These are phyloP conservation scores for Odontothrips loti DNA, from an alignment of 2,888 invertebrate species.

Conservation along the genomic window DNA sequence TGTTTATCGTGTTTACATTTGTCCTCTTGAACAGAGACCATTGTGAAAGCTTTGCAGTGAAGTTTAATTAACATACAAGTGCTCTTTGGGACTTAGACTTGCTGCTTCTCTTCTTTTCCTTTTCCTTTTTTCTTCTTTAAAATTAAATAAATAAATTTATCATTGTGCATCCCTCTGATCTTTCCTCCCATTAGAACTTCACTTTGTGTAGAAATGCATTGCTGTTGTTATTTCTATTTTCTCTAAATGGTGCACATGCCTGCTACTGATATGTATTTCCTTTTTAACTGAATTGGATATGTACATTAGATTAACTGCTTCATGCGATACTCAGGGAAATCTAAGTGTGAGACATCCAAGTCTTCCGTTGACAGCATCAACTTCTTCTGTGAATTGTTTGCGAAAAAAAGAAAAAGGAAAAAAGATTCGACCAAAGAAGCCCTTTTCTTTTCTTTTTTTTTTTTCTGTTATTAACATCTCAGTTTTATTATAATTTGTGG, in stretches of 20 bases:
- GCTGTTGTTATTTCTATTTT: conserved; percentile 16
- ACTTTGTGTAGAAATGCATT: conserved; percentile 30
- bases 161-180: conserved; percentile 37
- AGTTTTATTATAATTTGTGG: neutral
- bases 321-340: conserved; percentile 1
- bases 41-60: conserved; percentile 35
- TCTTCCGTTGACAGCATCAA: conserved; percentile 6
- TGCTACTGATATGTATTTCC: neutral
- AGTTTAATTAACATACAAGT: conserved; percentile 12
- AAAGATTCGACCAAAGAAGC: neutral
- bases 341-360: neutral
- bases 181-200: conserved; percentile 10
- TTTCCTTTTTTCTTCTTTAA: conserved; percentile 37
- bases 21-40: conserved; percentile 35
- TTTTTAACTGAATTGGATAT: conserved; percentile 10
- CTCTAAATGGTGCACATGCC: conserved; percentile 7
- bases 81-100: conserved; percentile 22
- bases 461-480: neutral
- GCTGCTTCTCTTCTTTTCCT: conserved; percentile 36
- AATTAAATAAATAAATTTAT: conserved; percentile 48
- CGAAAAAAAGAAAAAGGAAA: neutral
- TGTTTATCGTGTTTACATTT: conserved; percentile 30
- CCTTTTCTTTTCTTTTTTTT: conserved; percentile 12
- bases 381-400: neutral
- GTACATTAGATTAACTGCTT: conserved; percentile 12